Conservation (phyloP, 2,797 vertebrate genomes). For the Coluber constrictor region DNA sequence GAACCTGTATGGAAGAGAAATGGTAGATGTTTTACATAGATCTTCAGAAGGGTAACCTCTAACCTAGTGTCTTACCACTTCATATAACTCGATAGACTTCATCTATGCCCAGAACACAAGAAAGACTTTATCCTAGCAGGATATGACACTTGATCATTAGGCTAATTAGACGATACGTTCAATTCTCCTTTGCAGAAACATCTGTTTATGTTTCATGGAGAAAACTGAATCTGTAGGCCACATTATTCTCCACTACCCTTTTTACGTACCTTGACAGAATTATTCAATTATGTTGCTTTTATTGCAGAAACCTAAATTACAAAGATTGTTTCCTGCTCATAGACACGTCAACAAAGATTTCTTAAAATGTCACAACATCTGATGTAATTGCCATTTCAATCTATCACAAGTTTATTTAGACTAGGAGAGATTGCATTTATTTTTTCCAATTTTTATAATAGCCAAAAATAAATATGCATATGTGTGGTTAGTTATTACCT, state of each 20-base stretch:
- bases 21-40: background rate
- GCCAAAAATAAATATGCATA: background rate
- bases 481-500: background rate
- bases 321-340: background rate
- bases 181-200: background rate
- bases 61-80: background rate
- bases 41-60: background rate
- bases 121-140: background rate
- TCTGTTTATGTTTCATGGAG: background rate
- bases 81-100: background rate
- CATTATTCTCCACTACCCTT: background rate
- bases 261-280: background rate
- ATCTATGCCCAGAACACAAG: background rate
- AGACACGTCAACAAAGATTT: background rate
- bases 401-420: background rate
- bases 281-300: background rate
- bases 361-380: background rate
- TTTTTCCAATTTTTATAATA: background rate
- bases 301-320: background rate
- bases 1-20: background rate
- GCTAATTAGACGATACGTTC: background rate
- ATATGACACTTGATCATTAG: background rate
- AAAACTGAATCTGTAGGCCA: background rate
- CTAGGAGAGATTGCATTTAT: background rate
- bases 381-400: background rate